Percentiles rank a stretch among this genome's conserved stretches.
Evolutionary conservation across 2,888 invertebrate genomes (phyloP).

Genomic region (Apamea monoglypha): DNA sequence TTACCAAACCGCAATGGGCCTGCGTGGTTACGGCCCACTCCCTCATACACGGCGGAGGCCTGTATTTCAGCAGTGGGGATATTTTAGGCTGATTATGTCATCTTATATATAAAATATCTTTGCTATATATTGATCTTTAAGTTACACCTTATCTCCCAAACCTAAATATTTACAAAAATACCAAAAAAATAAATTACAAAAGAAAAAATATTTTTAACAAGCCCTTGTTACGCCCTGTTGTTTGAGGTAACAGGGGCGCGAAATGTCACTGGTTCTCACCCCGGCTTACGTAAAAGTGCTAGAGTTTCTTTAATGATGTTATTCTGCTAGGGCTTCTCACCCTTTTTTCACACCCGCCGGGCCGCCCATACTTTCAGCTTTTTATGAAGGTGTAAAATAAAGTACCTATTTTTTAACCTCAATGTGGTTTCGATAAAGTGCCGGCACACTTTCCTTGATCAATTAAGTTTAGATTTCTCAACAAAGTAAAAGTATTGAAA

Average conservation of each 20-base stretch:
- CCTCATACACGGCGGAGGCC: background rate
- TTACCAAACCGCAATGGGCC: background rate
- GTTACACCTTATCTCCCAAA: too few relatives aligned
- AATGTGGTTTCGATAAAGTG: background rate
- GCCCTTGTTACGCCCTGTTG: slow-evolving; percentile 33
- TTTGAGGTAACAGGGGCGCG: slow-evolving; percentile 25
- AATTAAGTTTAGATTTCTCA: background rate
- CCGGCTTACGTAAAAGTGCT: slow-evolving; percentile 54
- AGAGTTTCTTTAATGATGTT: slow-evolving; percentile 58
- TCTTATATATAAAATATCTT: background rate
- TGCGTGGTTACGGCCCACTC: background rate
- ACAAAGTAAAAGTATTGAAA: background rate
- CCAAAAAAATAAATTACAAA: background rate
- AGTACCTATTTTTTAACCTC: slow-evolving; percentile 15
- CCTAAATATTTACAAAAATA: background rate
- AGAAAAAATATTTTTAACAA: slow-evolving; percentile 40
- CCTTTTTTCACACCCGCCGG: slow-evolving; percentile 51
- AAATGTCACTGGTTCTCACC: slow-evolving; percentile 47
- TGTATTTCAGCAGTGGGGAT: background rate
- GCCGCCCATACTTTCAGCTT: slow-evolving; percentile 18
- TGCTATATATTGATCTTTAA: background rate
- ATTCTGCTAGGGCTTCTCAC: slow-evolving; percentile 47
- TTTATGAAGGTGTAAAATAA: slow-evolving; percentile 23
- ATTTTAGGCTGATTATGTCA: background rate
- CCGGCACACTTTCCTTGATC: background rate